Conservation (phyloP, 2,888 invertebrate species). For the Lycophotia porphyrea region DNA sequence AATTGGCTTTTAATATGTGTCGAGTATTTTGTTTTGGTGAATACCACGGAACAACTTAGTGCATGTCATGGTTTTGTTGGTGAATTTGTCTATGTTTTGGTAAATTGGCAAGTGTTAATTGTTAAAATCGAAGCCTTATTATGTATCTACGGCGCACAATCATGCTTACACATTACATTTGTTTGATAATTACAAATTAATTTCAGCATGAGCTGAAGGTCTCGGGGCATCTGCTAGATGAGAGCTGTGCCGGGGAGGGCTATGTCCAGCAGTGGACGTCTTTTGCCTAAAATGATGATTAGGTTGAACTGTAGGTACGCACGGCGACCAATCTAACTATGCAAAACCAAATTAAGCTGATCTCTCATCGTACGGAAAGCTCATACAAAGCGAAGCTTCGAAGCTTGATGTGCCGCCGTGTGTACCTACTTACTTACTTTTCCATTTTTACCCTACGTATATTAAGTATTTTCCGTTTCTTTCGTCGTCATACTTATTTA, state of each 20-base stretch:
- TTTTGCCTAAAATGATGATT: neutral
- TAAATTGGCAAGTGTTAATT: neutral
- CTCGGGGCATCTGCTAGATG: neutral
- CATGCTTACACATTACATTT: neutral
- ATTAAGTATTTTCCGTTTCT: neutral
- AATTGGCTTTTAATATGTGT: conserved; percentile 78
- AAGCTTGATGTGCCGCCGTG: no score
- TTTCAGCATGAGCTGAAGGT: neutral
- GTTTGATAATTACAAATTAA: neutral
- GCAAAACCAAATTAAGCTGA: no score
- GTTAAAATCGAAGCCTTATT: neutral
- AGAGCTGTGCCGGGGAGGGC: neutral
- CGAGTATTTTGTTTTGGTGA: conserved; percentile 67
- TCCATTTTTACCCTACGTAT: neutral
- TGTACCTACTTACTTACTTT: neutral
- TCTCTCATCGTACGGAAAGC: no score
- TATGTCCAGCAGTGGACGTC: neutral
- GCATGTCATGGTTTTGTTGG: conserved; percentile 3
- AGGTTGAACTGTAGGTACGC: no score
- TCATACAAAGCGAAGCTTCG: no score
- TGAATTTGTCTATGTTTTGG: conserved; percentile 6
- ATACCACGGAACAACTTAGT: conserved; percentile 36
- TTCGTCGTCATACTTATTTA: neutral
- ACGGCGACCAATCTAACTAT: no score
- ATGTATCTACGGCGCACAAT: neutral